Percentiles rank a stretch among this genome's conserved stretches.
These are phyloP conservation scores for Amphipoea lucens DNA, from an alignment of 2,888 invertebrate species.

Conservation along the genomic window DNA sequence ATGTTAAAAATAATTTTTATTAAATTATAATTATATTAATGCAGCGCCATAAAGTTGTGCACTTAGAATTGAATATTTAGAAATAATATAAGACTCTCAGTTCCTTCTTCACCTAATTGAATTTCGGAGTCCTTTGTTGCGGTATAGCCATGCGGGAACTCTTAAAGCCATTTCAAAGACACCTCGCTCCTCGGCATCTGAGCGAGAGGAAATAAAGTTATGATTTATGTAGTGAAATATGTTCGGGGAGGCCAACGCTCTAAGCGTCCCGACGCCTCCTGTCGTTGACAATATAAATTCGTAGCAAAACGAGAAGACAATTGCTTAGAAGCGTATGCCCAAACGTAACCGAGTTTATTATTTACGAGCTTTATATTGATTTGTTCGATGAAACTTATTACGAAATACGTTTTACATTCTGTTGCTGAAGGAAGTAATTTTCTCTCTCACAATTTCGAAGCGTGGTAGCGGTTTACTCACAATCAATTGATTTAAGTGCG, in stretches of 20 bases:
- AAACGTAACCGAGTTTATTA: conserved; percentile 62
- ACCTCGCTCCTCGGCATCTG: conserved; percentile 81
- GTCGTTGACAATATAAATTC: conserved; percentile 82
- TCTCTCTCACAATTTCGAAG: conserved; percentile 72
- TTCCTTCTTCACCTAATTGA: conserved; percentile 85
- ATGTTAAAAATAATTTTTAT: background rate
- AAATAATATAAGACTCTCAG: conserved; percentile 79
- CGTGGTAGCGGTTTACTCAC: conserved; percentile 79
- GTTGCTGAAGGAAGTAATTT: conserved; percentile 35
- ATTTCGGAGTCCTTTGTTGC: conserved; percentile 87
- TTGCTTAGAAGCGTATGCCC: conserved; percentile 73
- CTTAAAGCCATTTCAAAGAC: conserved; percentile 88
- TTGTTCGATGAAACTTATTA: conserved; percentile 50
- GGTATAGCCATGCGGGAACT: conserved; percentile 81
- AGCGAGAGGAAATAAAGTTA: conserved; percentile 90
- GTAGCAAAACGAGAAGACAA: conserved; percentile 78
- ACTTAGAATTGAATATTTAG: conserved; percentile 76
- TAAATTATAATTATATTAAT: background rate
- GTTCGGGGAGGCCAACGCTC: conserved; percentile 79
- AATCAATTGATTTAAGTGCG: conserved; percentile 80
- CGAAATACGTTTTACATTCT: conserved; percentile 44
- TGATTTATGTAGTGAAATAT: conserved; percentile 90
- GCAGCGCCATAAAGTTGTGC: conserved; percentile 41
- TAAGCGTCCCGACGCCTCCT: conserved; percentile 78
- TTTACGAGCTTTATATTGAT: conserved; percentile 61